Conservation (phyloP, 2,888 invertebrate species). For the Cerceris ruficornis region DNA sequence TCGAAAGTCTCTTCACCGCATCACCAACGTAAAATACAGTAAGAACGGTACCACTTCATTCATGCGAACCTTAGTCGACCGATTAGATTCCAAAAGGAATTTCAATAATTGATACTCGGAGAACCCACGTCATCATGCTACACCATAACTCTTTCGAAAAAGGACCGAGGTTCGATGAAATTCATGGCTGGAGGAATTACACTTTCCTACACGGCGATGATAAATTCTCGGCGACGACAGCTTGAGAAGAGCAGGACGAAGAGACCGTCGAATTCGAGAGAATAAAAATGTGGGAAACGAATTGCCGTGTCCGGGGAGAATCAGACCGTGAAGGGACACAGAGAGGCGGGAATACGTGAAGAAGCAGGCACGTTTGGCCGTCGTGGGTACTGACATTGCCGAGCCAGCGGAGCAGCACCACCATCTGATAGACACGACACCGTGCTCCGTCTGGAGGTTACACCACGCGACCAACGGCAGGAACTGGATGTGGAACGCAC, state of each 20-base stretch:
- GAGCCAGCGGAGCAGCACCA: constrained; percentile 56
- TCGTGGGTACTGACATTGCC: constrained; percentile 58
- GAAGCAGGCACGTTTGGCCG: constrained; percentile 51
- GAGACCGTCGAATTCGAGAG: constrained; percentile 40
- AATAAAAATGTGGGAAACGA: constrained; percentile 57
- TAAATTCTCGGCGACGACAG: constrained; percentile 26
- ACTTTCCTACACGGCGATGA: constrained; percentile 35
- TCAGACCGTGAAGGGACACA: constrained; percentile 65
- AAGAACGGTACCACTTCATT: no score
- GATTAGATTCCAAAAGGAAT: no score
- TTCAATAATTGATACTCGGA: no score
- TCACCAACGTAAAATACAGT: no score
- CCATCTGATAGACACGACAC: constrained; percentile 64
- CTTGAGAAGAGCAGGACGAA: constrained; percentile 8
- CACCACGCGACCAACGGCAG: constrained; percentile 59
- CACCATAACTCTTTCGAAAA: no score
- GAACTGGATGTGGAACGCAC: constrained; percentile 45
- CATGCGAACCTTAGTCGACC: no score
- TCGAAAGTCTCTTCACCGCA: no score
- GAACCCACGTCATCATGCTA: no score
- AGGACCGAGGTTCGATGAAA: constrained; percentile 11
- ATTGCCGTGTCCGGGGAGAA: constrained; percentile 51
- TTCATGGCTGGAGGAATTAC: constrained; percentile 33
- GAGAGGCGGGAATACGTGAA: constrained; percentile 41
- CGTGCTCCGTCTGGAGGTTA: constrained; percentile 64